Evolutionary conservation across 2,797 vertebrate genomes (phyloP).

Genomic region (Muscicapa striata): DNA sequence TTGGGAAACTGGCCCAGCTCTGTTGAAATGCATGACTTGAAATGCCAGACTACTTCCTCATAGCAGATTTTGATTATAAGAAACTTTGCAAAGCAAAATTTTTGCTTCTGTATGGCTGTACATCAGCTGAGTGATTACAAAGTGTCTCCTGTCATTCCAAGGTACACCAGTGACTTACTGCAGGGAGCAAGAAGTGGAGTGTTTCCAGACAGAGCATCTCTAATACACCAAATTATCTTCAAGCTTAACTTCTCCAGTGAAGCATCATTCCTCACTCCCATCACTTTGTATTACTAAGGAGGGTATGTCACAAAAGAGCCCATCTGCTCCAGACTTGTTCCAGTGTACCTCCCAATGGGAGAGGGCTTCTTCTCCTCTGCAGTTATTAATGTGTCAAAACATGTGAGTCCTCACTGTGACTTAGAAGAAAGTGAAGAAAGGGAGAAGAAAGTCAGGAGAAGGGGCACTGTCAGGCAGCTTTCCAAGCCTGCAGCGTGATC

Average conservation of each 20-base stretch:
- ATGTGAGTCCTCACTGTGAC: not conserved
- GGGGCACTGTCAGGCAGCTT: not conserved
- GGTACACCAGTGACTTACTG: not conserved
- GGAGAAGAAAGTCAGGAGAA: not conserved
- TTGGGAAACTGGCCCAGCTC: not conserved
- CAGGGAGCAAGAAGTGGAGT: not conserved
- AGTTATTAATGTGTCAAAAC: not conserved
- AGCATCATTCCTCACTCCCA: slow-evolving; percentile 10
- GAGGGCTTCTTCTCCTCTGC: not conserved
- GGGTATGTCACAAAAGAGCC: not conserved
- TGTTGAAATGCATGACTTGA: not conserved
- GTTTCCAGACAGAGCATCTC: not conserved
- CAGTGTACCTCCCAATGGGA: not conserved
- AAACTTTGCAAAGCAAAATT: slow-evolving; percentile 10
- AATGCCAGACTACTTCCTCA: not conserved
- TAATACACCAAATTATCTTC: slow-evolving; percentile 34
- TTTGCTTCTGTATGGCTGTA: not conserved
- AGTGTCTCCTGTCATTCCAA: slow-evolving; percentile 25
- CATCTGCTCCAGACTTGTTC: slow-evolving; percentile 12
- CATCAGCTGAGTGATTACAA: not conserved
- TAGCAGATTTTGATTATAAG: not conserved
- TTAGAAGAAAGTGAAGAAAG: not conserved
- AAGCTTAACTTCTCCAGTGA: slow-evolving; percentile 33
- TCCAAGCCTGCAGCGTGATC: not conserved
- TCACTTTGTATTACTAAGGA: slow-evolving; percentile 24